phyloP scores from a whole-genome alignment of 2,888 invertebrate species.

The Cacoxenus indagator region DNA sequence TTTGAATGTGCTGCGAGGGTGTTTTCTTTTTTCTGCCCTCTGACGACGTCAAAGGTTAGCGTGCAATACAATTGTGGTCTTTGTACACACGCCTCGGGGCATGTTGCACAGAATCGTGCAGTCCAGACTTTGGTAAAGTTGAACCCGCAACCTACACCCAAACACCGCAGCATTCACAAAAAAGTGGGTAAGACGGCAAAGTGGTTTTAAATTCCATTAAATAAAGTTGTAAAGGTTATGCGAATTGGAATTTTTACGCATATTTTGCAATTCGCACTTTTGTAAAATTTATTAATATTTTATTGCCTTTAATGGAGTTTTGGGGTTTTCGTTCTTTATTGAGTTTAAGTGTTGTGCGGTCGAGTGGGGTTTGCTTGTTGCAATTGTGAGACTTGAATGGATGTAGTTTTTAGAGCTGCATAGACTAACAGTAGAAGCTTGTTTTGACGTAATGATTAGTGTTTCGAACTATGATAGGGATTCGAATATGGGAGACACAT shows the following conservation, averaged over 20 bases:
- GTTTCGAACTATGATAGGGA: too few species aligned
- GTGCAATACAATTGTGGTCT: slow-evolving; percentile 57
- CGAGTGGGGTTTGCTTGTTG: neutral
- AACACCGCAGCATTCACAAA: slow-evolving; percentile 20
- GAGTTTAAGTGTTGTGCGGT: neutral
- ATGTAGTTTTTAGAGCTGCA: neutral
- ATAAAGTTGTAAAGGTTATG: slow-evolving; percentile 60
- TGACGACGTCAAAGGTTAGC: slow-evolving; percentile 62
- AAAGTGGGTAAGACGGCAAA: slow-evolving; percentile 32
- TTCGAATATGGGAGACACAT: too few species aligned
- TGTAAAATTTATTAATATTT: slow-evolving; percentile 67
- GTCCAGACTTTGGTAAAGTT: slow-evolving; percentile 31
- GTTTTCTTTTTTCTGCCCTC: slow-evolving; percentile 15
- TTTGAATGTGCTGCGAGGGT: neutral
- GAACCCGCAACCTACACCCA: neutral
- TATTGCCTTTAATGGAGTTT: slow-evolving; percentile 62
- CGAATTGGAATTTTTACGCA: slow-evolving; percentile 60
- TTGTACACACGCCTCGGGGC: slow-evolving; percentile 45
- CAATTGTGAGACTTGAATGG: neutral
- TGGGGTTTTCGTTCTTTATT: neutral
- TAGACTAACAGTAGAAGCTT: too few species aligned
- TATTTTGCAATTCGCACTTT: slow-evolving; percentile 63
- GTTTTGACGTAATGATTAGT: too few species aligned
- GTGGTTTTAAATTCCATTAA: slow-evolving; percentile 70
- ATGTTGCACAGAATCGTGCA: slow-evolving; percentile 13